phyloP scores from a whole-genome alignment of 2,888 invertebrate genomes.

The Lumbricus terrestris region DNA sequence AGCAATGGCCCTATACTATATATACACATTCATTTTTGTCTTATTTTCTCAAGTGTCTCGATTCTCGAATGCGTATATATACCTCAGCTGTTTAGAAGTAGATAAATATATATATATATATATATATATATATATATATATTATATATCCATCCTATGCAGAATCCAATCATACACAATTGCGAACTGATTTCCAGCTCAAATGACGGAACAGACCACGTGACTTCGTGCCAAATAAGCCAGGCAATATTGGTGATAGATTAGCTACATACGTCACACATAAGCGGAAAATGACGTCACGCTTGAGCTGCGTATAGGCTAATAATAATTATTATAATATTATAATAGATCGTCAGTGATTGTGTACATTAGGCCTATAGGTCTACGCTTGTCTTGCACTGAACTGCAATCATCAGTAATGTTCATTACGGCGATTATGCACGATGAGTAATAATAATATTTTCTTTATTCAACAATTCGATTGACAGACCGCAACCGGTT shows the following conservation, averaged over 20 bases:
- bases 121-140: not conserved
- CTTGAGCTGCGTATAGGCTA: too few species aligned
- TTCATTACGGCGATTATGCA: not conserved
- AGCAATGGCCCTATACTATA: too few species aligned
- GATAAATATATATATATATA: not conserved
- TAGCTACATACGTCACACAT: not conserved
- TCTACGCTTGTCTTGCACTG: not conserved
- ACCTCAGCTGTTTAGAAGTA: too few species aligned
- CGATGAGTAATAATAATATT: too few species aligned
- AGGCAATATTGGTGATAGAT: not conserved
- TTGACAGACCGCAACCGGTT: too few species aligned
- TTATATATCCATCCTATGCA: not conserved
- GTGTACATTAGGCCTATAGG: too few species aligned
- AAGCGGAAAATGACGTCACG: not conserved
- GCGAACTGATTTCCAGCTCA: not conserved
- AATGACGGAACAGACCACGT: not conserved
- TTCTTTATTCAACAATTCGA: too few species aligned
- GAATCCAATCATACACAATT: not conserved
- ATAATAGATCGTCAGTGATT: too few species aligned
- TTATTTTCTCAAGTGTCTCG: too few species aligned
- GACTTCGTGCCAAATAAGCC: not conserved
- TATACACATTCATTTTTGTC: too few species aligned
- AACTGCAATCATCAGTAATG: not conserved
- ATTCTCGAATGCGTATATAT: too few species aligned
- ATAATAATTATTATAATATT: too few species aligned